Evolutionary conservation across 2,888 invertebrate species (phyloP).

Genomic region (Sarcophaga variegata): DNA sequence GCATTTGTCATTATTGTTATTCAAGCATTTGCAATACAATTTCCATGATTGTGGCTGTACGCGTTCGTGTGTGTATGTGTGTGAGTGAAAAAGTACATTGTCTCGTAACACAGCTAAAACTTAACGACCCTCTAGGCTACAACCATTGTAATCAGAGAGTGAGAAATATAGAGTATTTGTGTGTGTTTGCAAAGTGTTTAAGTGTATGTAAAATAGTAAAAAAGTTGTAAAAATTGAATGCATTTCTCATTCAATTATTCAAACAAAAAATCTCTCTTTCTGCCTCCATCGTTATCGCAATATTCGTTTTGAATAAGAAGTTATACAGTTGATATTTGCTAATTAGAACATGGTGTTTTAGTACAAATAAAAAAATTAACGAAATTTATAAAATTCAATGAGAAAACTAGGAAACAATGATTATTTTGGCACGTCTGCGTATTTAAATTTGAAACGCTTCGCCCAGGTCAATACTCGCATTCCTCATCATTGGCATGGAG

Average conservation of each 20-base stretch:
- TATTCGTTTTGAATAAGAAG: too few relatives aligned
- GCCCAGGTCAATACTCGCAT: too few relatives aligned
- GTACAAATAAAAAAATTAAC: too few relatives aligned
- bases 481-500: too few relatives aligned
- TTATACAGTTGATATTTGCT: too few relatives aligned
- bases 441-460: too few relatives aligned
- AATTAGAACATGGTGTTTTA: too few relatives aligned
- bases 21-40: constrained; percentile 18
- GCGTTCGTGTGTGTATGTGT: background rate
- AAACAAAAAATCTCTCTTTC: background rate
- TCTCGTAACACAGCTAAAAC: constrained; percentile 23
- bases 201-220: constrained; percentile 25
- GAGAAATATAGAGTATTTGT: background rate
- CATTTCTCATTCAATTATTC: constrained; percentile 31
- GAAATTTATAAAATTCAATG: too few relatives aligned
- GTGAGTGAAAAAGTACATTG: constrained; percentile 4
- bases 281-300: too few relatives aligned
- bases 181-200: background rate
- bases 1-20: constrained; percentile 32
- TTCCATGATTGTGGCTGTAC: background rate
- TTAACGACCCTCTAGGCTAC: constrained; percentile 56
- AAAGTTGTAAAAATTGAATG: constrained; percentile 60
- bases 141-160: constrained; percentile 22
- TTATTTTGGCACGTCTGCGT: too few relatives aligned
- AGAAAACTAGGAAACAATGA: too few relatives aligned